phyloP scores from a whole-genome alignment of 1,140 invertebrate species.

The Tenebrio molitor region DNA sequence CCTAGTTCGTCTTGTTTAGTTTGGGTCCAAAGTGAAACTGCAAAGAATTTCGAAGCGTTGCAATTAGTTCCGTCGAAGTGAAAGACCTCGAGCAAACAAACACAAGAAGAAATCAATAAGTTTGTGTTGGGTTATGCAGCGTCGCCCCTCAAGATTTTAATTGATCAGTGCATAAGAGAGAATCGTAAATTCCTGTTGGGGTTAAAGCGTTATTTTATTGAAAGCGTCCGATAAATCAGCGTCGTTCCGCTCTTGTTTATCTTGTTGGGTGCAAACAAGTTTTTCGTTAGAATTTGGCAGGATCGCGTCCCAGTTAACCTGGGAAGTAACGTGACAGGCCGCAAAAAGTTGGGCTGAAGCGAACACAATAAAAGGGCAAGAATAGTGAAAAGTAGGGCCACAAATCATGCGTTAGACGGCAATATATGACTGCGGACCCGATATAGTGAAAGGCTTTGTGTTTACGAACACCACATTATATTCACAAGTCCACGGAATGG shows the following conservation, averaged over 20 bases:
- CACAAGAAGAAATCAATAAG: too few species aligned
- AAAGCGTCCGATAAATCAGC: slow-evolving; percentile 6
- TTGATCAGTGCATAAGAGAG: too few species aligned
- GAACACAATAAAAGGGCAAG: slow-evolving; percentile 56
- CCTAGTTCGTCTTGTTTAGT: too few species aligned
- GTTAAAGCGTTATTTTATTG: slow-evolving; percentile 34
- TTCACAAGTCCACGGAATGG: slow-evolving; percentile 53
- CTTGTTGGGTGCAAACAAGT: slow-evolving; percentile 48
- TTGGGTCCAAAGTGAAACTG: too few species aligned
- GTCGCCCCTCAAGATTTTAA: too few species aligned
- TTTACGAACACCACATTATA: slow-evolving; percentile 58
- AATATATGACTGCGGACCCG: slow-evolving; percentile 59
- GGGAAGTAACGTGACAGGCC: slow-evolving; percentile 53
- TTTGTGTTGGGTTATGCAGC: too few species aligned
- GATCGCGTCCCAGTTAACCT: slow-evolving; percentile 55
- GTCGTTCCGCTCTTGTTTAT: slow-evolving; percentile 5
- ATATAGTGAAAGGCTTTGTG: slow-evolving; percentile 59
- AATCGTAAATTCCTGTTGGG: not conserved
- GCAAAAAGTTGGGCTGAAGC: slow-evolving; percentile 48
- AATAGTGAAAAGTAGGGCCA: slow-evolving; percentile 60
- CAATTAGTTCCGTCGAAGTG: too few species aligned
- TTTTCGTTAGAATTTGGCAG: slow-evolving; percentile 55
- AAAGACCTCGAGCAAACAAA: too few species aligned
- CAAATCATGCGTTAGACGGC: slow-evolving; percentile 59
- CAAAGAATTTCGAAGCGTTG: too few species aligned